A percentile compares a stretch with the other conserved stretches of the same genome.
Evolutionary conservation across 2,113 vertebrate species (phyloP).

Genomic region (Myanophis thanlyinensis): DNA sequence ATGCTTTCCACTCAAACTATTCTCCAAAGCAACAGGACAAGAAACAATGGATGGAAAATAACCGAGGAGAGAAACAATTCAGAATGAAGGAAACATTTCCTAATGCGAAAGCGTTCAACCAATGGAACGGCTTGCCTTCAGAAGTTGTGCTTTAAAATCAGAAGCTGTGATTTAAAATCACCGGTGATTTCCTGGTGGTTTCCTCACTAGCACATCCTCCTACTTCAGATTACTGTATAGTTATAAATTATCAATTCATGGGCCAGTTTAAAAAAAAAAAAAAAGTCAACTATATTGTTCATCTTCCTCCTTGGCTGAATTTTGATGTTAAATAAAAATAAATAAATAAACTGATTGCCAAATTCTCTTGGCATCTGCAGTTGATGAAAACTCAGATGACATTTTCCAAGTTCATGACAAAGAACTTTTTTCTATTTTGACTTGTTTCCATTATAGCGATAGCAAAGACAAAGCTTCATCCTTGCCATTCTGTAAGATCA

Average conservation of each 20-base stretch:
- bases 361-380: not conserved
- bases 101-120: too few relatives aligned
- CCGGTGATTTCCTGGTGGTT: too few relatives aligned
- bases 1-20: not conserved
- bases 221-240: too few relatives aligned
- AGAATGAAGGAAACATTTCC: too few relatives aligned
- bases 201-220: too few relatives aligned
- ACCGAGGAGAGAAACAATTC: too few relatives aligned
- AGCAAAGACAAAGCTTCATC: not conserved
- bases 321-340: not conserved
- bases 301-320: not conserved
- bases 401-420: fast-evolving
- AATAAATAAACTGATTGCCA: not conserved
- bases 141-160: too few relatives aligned
- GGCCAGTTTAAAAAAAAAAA: not conserved
- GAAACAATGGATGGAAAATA: too few relatives aligned
- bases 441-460: fast-evolving
- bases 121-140: too few relatives aligned
- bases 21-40: not conserved
- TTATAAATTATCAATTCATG: too few relatives aligned
- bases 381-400: not conserved
- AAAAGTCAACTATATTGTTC: not conserved
- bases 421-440: not conserved
- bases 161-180: too few relatives aligned
- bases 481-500: not conserved